Evolutionary conservation across 2,888 invertebrate species (phyloP), one percentile per base, ranked within the genome.

Genomic region (Aphodius granarius): DNA sequence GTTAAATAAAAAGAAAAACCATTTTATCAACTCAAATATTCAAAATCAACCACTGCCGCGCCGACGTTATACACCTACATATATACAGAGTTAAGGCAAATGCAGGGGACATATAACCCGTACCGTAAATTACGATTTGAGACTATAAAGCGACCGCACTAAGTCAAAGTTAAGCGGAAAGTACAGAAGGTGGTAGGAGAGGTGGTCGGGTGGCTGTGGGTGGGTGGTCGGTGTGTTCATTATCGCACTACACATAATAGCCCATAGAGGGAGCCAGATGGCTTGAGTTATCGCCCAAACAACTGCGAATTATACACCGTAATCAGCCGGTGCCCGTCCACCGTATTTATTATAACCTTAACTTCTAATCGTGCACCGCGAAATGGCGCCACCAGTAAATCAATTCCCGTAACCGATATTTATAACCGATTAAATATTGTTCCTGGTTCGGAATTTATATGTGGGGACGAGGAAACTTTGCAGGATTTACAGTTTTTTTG

Each of bases 221-320:
- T n/a, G 23, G 23, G 43, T 43, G 43, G 43, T 13, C 13, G 43
- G 43, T 43, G 43, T 81, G 82, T 82, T 82, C 82, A 81, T 82
- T 82, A 81, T 80, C 80, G 79, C 79, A 78, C 78, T 77, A 78
- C 78, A 76, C 78, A 78, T 81, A 81, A 81, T 81, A 78, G 80
- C 75, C 80, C 79, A 78, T 80, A 78, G 78, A 78, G 77, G 71
- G 78, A 73, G 77, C 80, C 81, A 79, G 79, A 80, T 79, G 80
- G 78, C 76, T 74, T 81, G 80, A 81, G 78, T 80, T 82, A 81
- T 80, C 66, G 78, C 75, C 75, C 80, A 81, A 78, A 78, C 80
- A 80, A 81, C 79, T 78, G 78, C 75, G 71, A 78, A 79, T 76
- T 79, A 75, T 79, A 76, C 43, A 43, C 43, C 43, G 43, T 43